Evolutionary conservation across 2,888 invertebrate species (phyloP), one percentile per base, ranked within the genome.

Genomic region (Physocephala rufipes): DNA sequence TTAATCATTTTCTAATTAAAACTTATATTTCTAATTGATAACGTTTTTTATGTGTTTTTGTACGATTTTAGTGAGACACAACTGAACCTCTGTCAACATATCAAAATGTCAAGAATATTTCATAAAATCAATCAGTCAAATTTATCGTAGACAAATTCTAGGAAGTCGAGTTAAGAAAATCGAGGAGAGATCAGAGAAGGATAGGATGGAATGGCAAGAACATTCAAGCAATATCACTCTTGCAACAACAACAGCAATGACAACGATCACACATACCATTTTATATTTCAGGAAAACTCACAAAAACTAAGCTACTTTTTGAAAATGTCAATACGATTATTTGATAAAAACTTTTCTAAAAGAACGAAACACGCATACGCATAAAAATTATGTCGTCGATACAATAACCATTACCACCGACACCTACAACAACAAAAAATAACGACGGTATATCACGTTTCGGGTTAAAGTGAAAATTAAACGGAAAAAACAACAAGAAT

Each of bases 291-390:
- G 4, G 9, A 36, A 9, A 4, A 36, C 9, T 36, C 4, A 36
- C 36, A 9, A 36, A 36, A 4, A 36, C 5, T 9, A 36, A 9
- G 36, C 36, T 9, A 36, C 36, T 36, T 36, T 36, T 4, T 36
- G 36, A 53, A 53, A 53, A 53, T 16, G 9, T 53, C n/a, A 53
- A 53, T 21, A 53, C 53, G 53, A 53, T 19, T 53, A 21, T n/a
- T 36, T 36, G 9, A 36, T 36, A 7, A 9, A 36, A 36, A 36
- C n/a, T n/a, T n/a, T 36, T 9, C 36, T 4, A 36, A 36, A 36
- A 36, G 36, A 36, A 36, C 9, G 36, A 36, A 36, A 36, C 36
- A 36, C 36, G 9, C 36, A 4, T 9, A 36, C 36, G 9, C 36
- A 36, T 9, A 36, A 4, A 36, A 4, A 36, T 9, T 7, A 4